A percentile compares a stretch with the other conserved stretches of the same genome.
phyloP scores from a whole-genome alignment of 2,113 vertebrate genomes.

The Phocoena sinus region DNA sequence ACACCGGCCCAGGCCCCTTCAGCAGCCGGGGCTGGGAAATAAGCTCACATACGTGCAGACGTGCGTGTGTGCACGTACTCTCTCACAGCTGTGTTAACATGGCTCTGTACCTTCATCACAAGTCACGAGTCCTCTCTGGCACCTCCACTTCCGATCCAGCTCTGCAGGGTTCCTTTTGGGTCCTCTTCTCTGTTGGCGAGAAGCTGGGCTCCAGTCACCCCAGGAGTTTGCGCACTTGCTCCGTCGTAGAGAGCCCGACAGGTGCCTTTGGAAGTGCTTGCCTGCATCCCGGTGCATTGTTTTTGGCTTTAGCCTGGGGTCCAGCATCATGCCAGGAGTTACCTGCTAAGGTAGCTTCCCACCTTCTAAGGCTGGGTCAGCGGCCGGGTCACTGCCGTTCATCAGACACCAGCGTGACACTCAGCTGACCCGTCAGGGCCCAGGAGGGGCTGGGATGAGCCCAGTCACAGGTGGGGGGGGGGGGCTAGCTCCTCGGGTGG shows the following conservation, averaged over 20 bases:
- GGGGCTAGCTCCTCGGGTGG: too few species aligned
- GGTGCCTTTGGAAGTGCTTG: neutral
- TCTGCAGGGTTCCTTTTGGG: neutral
- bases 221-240: neutral
- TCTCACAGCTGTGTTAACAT: accelerated
- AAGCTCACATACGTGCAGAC: accelerated
- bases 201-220: neutral
- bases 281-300: too few species aligned
- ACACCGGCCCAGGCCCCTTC: neutral
- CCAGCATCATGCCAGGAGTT: neutral
- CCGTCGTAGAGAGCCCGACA: accelerated
- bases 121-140: neutral
- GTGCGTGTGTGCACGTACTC: neutral
- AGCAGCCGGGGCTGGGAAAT: neutral
- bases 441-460: neutral
- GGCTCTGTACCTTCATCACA: neutral
- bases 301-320: neutral
- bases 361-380: neutral
- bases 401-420: neutral
- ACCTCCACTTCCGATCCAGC: too few species aligned
- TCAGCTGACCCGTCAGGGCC: neutral
- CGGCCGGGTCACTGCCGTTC: too few species aligned
- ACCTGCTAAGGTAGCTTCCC: neutral
- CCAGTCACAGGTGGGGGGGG: neutral
- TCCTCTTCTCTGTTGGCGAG: neutral